These are phyloP conservation scores for Lydus trimaculatus DNA, from an alignment of 2,888 invertebrate species.

Conservation along the genomic window DNA sequence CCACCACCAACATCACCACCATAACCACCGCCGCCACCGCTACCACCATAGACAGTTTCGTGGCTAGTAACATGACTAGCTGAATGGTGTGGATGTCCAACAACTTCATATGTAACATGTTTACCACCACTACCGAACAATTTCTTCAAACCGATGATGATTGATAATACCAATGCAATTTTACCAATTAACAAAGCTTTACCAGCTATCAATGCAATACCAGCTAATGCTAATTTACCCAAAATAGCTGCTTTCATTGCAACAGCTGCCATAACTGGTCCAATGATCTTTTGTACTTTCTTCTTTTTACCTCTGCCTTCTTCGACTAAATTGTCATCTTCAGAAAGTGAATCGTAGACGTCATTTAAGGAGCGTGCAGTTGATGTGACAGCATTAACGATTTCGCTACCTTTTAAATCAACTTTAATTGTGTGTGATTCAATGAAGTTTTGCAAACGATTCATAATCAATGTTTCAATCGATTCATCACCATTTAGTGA, in stretches of 20 bases:
- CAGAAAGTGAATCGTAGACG: slow-evolving; percentile 70
- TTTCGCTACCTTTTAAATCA: slow-evolving; percentile 84
- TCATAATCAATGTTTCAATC: slow-evolving; percentile 70
- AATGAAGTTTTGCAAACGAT: slow-evolving; percentile 77
- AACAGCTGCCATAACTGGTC: slow-evolving; percentile 77
- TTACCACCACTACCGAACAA: slow-evolving; percentile 75
- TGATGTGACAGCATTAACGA: slow-evolving; percentile 79
- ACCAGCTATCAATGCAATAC: slow-evolving; percentile 84
- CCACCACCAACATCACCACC: slow-evolving; percentile 65
- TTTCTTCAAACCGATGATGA: slow-evolving; percentile 85
- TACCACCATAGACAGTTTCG: slow-evolving; percentile 65
- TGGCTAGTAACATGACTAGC: slow-evolving; percentile 74
- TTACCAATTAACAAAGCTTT: slow-evolving; percentile 86
- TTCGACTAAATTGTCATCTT: slow-evolving; percentile 65
- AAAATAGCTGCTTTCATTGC: slow-evolving; percentile 82
- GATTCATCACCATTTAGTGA: slow-evolving; percentile 71
- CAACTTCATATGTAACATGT: slow-evolving; percentile 88
- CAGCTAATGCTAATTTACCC: slow-evolving; percentile 79
- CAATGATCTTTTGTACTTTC: slow-evolving; percentile 80
- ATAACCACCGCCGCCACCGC: slow-evolving; percentile 62
- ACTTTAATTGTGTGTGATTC: slow-evolving; percentile 83
- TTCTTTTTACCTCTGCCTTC: slow-evolving; percentile 82
- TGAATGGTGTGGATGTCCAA: slow-evolving; percentile 83
- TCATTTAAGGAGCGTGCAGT: slow-evolving; percentile 83
- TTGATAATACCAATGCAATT: slow-evolving; percentile 82